These are phyloP conservation scores for Idaea straminata DNA, from an alignment of 2,888 invertebrate genomes.

Conservation along the genomic window DNA sequence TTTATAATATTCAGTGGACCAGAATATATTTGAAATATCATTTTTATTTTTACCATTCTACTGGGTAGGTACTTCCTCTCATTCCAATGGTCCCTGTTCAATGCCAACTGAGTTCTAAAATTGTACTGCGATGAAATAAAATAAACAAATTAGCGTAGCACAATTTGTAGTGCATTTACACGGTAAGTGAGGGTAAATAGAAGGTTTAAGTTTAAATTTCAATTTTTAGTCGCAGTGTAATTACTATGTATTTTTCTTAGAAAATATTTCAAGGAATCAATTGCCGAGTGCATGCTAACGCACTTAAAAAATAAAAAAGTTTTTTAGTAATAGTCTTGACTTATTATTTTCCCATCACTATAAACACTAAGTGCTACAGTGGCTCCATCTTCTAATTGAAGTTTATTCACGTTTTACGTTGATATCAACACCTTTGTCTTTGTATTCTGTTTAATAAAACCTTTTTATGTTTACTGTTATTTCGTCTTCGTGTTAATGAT, in stretches of 20 bases:
- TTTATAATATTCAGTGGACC: no score
- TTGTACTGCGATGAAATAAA: no score
- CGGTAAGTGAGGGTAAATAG: no score
- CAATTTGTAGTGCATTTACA: no score
- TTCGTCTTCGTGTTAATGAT: not conserved
- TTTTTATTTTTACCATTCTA: no score
- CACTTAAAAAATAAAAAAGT: not conserved
- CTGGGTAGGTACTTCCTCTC: no score
- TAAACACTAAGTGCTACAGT: conserved; percentile 36
- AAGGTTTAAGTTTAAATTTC: no score
- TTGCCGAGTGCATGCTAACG: not conserved
- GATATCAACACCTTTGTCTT: conserved; percentile 61
- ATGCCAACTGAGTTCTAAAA: no score
- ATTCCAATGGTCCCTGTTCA: no score
- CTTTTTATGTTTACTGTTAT: not conserved
- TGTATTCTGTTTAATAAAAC: conserved; percentile 30
- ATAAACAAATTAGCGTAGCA: no score
- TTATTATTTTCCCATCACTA: conserved; percentile 12
- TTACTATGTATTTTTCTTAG: not conserved
- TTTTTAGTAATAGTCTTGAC: conserved; percentile 8
- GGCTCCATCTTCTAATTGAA: conserved; percentile 66
- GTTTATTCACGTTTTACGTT: conserved; percentile 60
- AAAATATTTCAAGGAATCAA: not conserved
- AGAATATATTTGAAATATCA: no score
- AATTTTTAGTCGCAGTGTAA: no score